A percentile compares a stretch with the other conserved stretches of the same genome.
Evolutionary conservation across 2,888 invertebrate genomes (phyloP).

Genomic region (Lagria hirta): DNA sequence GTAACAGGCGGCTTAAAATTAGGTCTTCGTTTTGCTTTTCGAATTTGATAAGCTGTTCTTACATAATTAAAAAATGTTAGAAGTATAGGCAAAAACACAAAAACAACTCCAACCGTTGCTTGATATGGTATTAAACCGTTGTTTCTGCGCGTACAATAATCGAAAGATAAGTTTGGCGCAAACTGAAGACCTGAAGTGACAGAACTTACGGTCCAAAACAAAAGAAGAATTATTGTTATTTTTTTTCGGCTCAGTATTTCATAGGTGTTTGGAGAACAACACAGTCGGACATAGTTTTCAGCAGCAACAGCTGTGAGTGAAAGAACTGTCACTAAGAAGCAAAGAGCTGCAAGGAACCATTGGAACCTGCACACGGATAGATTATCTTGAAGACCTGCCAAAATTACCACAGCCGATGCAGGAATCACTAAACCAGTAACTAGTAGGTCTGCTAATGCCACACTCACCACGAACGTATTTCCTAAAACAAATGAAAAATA

Average conservation of each 20-base stretch:
- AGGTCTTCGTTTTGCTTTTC: conserved; percentile 57
- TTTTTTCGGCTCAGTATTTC: conserved; percentile 55
- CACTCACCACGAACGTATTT: conserved; percentile 69
- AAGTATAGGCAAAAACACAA: conserved; percentile 63
- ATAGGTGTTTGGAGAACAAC: conserved; percentile 59
- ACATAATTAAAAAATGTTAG: conserved; percentile 60
- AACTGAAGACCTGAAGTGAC: conserved; percentile 64
- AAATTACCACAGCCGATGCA: conserved; percentile 66
- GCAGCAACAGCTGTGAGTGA: conserved; percentile 65
- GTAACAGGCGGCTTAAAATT: conserved; percentile 65
- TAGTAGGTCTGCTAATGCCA: conserved; percentile 71
- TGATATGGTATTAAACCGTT: conserved; percentile 61
- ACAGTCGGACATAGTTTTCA: conserved; percentile 68
- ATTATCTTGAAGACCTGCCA: conserved; percentile 64
- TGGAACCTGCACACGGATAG: conserved; percentile 64
- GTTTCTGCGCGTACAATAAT: conserved; percentile 65
- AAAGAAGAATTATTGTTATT: conserved; percentile 59
- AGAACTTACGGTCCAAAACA: conserved; percentile 62
- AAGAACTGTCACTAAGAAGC: conserved; percentile 66
- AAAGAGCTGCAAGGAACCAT: conserved; percentile 67
- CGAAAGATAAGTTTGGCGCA: conserved; percentile 63
- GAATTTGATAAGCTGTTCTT: conserved; percentile 57
- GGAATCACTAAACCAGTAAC: conserved; percentile 71
- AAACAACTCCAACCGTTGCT: conserved; percentile 58
- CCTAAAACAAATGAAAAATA: conserved; percentile 59